phyloP scores from a whole-genome alignment of 1,140 invertebrate genomes.

The Alviniconcha marisindica region DNA sequence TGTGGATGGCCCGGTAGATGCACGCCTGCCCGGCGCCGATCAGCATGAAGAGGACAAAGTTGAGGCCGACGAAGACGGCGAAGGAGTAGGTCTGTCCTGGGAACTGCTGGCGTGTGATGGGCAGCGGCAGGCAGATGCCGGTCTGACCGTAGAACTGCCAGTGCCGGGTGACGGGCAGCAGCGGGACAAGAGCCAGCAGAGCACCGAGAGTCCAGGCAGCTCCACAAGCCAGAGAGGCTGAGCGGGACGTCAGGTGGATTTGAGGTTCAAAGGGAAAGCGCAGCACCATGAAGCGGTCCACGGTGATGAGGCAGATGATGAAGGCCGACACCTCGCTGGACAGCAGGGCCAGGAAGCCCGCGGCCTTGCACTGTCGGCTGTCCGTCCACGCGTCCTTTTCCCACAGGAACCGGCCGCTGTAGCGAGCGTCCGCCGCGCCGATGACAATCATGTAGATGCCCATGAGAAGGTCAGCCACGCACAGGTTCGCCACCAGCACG shows the following conservation, averaged over 20 bases:
- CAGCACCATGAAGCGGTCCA: slow-evolving; percentile 58
- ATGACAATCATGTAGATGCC: slow-evolving; percentile 9
- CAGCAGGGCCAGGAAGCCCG: slow-evolving; percentile 60
- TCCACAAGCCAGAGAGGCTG: neutral
- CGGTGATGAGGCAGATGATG: slow-evolving; percentile 52
- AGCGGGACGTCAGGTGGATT: slow-evolving; percentile 33
- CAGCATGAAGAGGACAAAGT: slow-evolving; percentile 41
- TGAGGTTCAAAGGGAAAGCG: slow-evolving; percentile 63
- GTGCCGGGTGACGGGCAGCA: neutral
- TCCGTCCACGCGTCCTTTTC: neutral
- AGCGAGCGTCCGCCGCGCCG: neutral
- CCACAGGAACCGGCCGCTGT: neutral
- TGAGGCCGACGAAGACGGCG: slow-evolving; percentile 1
- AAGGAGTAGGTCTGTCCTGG: neutral
- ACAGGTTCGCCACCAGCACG: neutral
- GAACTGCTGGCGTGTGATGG: slow-evolving; percentile 9
- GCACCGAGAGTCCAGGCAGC: neutral
- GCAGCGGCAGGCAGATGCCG: slow-evolving; percentile 34
- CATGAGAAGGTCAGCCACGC: slow-evolving; percentile 8
- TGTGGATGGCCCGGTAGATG: neutral
- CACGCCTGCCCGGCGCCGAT: slow-evolving; percentile 13
- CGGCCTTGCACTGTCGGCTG: slow-evolving; percentile 4
- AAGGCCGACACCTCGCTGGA: slow-evolving; percentile 61
- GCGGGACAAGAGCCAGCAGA: neutral
- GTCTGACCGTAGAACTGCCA: slow-evolving; percentile 23